Evolutionary conservation across 2,113 vertebrate species (phyloP), one percentile per base, ranked within the genome.

Genomic region (Poicephalus meyeri): DNA sequence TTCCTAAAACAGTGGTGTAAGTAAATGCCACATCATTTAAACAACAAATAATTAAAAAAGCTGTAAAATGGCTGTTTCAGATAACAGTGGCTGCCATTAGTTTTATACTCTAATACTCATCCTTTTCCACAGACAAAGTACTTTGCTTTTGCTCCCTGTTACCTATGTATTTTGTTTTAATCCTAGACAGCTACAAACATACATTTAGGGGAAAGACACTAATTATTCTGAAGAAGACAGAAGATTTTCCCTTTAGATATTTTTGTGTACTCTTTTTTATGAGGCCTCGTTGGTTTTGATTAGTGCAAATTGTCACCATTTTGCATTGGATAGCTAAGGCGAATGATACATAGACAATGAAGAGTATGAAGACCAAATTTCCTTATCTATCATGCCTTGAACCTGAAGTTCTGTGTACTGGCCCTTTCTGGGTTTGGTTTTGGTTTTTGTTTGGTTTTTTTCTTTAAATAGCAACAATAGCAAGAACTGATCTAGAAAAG

Each of bases 391-490:
- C 7, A 21, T 53, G 25, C 13, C 80, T 69, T 78, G 28, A 23
- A 50, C 8, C 25, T 60, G 25, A 41, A 29, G 6, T 58, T 68
- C 84, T 93, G 17, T 42, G 16, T 63, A 66, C 9, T 70, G 25
- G 9, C 61, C 11, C 20, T 42, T 84, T 52, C 13, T 64, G 3
- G 0, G 0, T 9, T 20, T 20, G 3, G 11, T 18, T 3, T 18
- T 3, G 10, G 8, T 11, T 23, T 20, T 39, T 39, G 37, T 39
- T 39, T 39, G 37, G 10, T 39, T 26, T 18, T 13, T 2, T 14
- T 37, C 37, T 21, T 21, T 19, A 20, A 24, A 58, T 15, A 58
- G 33, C 33, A 35, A 35, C 56, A 46, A 20, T 69, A 66, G 10
- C 28, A 86, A 64, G 33, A 80, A 42, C 10, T 58, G 47, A 64